These are phyloP conservation scores for Eretmochelys imbricata DNA, from an alignment of 2,113 vertebrate species.

Conservation along the genomic window DNA sequence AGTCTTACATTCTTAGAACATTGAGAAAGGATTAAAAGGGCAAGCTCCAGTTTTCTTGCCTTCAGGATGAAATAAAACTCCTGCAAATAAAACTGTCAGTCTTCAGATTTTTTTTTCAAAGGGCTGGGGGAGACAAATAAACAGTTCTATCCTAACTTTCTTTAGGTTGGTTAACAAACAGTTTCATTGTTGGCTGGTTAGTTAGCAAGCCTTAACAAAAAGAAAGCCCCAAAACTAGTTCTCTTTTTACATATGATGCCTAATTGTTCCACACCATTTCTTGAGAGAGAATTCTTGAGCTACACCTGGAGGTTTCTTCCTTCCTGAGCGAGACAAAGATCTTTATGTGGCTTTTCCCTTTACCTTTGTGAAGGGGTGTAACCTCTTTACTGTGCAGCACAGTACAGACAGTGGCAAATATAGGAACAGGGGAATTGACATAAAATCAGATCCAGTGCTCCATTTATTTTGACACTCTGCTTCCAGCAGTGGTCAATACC, in stretches of 20 bases:
- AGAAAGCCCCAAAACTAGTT: neutral
- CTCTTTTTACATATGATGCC: neutral
- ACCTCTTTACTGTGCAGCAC: neutral
- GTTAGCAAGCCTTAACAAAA: neutral
- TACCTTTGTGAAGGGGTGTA: neutral
- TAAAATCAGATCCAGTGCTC: neutral
- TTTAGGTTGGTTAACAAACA: neutral
- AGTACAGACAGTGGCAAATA: neutral
- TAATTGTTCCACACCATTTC: neutral
- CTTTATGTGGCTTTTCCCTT: neutral
- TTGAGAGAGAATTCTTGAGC: neutral
- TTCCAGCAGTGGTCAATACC: neutral
- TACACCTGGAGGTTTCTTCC: neutral
- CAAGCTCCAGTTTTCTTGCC: neutral
- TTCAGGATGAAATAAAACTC: neutral
- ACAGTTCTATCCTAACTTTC: neutral
- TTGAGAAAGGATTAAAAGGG: neutral
- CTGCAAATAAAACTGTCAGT: neutral
- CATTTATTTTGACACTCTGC: neutral
- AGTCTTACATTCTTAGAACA: neutral
- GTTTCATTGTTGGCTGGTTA: neutral
- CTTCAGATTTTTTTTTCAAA: neutral
- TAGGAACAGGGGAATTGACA: neutral
- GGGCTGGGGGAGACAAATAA: neutral
- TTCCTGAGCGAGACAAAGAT: neutral